Evolutionary conservation across 2,113 vertebrate genomes (phyloP), one percentile per base, ranked within the genome.

Genomic region (Lophius piscatorius): DNA sequence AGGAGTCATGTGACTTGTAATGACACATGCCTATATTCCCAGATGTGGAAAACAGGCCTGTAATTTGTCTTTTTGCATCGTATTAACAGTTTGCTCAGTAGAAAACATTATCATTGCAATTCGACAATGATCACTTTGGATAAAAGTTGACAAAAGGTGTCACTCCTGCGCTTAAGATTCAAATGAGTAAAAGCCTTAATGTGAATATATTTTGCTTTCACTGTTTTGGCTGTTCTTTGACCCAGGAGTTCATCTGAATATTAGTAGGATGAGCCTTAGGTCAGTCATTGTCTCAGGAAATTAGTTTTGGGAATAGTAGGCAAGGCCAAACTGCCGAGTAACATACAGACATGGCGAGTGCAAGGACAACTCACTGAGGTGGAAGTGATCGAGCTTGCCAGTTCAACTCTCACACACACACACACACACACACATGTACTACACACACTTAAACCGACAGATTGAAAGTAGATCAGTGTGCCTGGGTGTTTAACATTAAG

Each of bases 311-410:
- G n/a, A n/a, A n/a, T n/a, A n/a, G n/a, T n/a, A n/a, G n/a, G n/a
- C n/a, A n/a, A n/a, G n/a, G n/a, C n/a, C n/a, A n/a, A n/a, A n/a
- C n/a, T n/a, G n/a, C n/a, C n/a, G n/a, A n/a, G n/a, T n/a, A n/a
- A n/a, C n/a, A n/a, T n/a, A n/a, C n/a, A 31, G 68, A 38, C 68
- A 42, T 49, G 21, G 46, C 65, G 68, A 75, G 68, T 47, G 49
- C 78, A 80, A 83, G 83, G 86, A 76, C 83, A 52, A 49, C 48
- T 67, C 58, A 70, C 24, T 49, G 60, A 63, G 33, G 74, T 69
- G 76, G 80, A 88, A 81, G 65, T 65, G 82, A 87, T 79, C 78
- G 80, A 80, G 83, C 78, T 73, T 88, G 86, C 83, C 86, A 80
- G 77, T 60, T 81, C 42, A 20, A 20, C 12, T 63, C 76, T 51